These are phyloP conservation scores for Halocynthia aurantium DNA, from an alignment of 23 tunicate genomes.

Conservation along the genomic window DNA sequence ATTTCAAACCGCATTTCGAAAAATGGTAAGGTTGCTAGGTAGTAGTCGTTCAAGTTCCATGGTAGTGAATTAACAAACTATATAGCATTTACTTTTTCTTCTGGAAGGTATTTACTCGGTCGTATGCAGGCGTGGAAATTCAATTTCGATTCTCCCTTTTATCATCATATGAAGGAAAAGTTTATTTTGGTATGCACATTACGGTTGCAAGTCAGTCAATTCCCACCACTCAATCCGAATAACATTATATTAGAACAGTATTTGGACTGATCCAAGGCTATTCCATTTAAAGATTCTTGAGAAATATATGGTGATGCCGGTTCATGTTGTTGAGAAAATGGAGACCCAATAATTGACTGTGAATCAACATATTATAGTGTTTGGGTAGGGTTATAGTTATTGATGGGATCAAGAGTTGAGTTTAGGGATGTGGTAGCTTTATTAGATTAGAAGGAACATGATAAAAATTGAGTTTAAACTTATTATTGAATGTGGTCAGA, in stretches of 20 bases:
- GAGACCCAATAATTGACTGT: too few relatives aligned
- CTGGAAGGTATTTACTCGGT: constrained; percentile 48
- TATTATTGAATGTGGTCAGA: not conserved
- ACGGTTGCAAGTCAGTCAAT: not conserved
- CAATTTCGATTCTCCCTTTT: constrained; percentile 62
- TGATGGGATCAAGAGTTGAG: too few relatives aligned
- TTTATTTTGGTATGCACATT: constrained; percentile 37
- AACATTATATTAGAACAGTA: too few relatives aligned
- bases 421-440: not conserved
- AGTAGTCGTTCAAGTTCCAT: too few relatives aligned
- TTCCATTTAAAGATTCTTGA: too few relatives aligned
- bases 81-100: not conserved
- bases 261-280: too few relatives aligned
- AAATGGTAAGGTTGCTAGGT: constrained; percentile 46
- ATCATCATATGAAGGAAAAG: constrained; percentile 40
- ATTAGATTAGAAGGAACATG: not conserved
- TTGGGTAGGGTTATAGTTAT: too few relatives aligned
- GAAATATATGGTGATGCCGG: too few relatives aligned
- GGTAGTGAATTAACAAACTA: too few relatives aligned
- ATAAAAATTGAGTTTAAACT: not conserved
- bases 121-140: constrained; percentile 67
- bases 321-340: too few relatives aligned
- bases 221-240: too few relatives aligned
- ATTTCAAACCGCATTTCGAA: constrained; percentile 57
- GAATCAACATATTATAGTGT: too few relatives aligned